Evolutionary conservation across 2,888 invertebrate species (phyloP).

Genomic region (Colostygia pectinataria): DNA sequence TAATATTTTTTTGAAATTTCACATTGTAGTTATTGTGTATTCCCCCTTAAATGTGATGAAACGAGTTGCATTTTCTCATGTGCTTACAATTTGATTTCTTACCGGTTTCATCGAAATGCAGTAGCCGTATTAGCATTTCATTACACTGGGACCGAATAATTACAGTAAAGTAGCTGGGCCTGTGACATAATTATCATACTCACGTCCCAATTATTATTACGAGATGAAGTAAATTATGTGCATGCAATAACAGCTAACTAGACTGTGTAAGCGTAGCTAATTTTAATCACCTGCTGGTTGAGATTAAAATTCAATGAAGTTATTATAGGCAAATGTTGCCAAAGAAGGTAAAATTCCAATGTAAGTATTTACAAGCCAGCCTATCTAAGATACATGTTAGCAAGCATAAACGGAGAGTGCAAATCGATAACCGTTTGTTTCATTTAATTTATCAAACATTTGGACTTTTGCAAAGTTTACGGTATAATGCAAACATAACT

Average conservation of each 20-base stretch:
- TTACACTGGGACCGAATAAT: conserved; percentile 20
- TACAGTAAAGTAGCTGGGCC: conserved; percentile 15
- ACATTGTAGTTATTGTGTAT: conserved; percentile 1
- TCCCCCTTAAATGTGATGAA: conserved; percentile 5
- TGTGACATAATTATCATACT: conserved; percentile 29
- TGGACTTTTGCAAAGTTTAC: too few relatives aligned
- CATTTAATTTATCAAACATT: too few relatives aligned
- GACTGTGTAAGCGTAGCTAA: conserved; percentile 9
- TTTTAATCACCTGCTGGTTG: conserved; percentile 6
- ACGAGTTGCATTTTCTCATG: conserved; percentile 15
- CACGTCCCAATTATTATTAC: conserved; percentile 24
- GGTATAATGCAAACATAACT: too few relatives aligned
- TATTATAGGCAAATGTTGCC: too few relatives aligned
- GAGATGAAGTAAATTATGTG: conserved; percentile 19
- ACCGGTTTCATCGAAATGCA: conserved; percentile 19
- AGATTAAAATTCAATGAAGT: conserved; percentile 10
- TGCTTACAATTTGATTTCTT: conserved; percentile 10
- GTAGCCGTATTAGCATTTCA: conserved; percentile 27
- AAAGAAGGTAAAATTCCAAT: too few relatives aligned
- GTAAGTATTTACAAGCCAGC: too few relatives aligned
- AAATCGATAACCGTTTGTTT: too few relatives aligned
- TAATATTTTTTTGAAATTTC: neutral
- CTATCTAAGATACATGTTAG: too few relatives aligned
- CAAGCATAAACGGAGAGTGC: too few relatives aligned
- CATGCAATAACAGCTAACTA: conserved; percentile 19